Conservation (phyloP, 2,888 invertebrate genomes). For the Agonopterix arenella region DNA sequence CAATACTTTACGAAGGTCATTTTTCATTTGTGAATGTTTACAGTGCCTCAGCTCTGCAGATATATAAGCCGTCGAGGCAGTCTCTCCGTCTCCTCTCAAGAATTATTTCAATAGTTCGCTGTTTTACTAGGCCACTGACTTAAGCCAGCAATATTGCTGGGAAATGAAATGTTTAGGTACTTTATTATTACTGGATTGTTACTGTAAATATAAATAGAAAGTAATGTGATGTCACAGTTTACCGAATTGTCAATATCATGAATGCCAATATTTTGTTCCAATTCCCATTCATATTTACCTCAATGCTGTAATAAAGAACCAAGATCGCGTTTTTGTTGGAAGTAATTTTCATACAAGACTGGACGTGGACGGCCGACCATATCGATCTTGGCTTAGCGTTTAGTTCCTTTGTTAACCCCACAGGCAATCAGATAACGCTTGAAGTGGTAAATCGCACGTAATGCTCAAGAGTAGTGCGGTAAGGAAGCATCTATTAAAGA, state of each 20-base stretch:
- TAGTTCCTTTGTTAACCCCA: slow-evolving; percentile 51
- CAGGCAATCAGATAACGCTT: slow-evolving; percentile 64
- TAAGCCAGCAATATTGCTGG: too few relatives aligned
- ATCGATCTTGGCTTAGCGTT: slow-evolving; percentile 53
- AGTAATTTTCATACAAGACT: slow-evolving; percentile 9
- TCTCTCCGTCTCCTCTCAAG: neutral
- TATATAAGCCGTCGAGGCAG: neutral
- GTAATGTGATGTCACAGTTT: too few relatives aligned
- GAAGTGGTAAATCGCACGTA: slow-evolving; percentile 66
- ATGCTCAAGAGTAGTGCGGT: slow-evolving; percentile 52
- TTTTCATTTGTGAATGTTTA: slow-evolving; percentile 9
- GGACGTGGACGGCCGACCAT: slow-evolving; percentile 30
- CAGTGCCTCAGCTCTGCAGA: slow-evolving; percentile 2
- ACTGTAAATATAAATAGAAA: too few relatives aligned
- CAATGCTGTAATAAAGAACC: too few relatives aligned
- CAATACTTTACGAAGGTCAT: slow-evolving; percentile 8
- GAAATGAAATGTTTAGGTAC: too few relatives aligned
- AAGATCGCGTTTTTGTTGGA: too few relatives aligned
- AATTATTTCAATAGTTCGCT: too few relatives aligned
- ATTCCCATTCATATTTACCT: too few relatives aligned
- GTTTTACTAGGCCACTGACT: too few relatives aligned
- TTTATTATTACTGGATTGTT: too few relatives aligned
- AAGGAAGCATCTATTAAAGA: slow-evolving; percentile 27
- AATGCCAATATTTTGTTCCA: too few relatives aligned
- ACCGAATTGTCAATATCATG: too few relatives aligned